Conservation (phyloP, 2,113 vertebrate genomes). For the Caranx melampygus region DNA sequence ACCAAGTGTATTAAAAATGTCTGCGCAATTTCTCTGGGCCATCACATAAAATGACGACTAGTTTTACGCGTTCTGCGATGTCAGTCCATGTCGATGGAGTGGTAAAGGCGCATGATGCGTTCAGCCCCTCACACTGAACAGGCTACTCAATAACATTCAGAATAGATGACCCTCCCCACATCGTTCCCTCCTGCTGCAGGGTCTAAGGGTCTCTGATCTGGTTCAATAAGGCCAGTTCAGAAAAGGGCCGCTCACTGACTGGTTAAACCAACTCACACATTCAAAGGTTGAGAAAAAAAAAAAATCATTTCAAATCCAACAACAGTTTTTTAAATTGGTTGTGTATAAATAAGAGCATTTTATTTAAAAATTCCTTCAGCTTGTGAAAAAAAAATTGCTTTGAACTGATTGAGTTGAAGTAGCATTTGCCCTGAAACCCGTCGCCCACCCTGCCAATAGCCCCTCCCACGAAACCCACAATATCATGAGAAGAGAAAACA, state of each 20-base stretch:
- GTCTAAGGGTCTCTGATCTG: slow-evolving; percentile 57
- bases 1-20: slow-evolving; percentile 72
- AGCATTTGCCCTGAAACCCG: slow-evolving; percentile 59
- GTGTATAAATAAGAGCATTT: slow-evolving; percentile 77
- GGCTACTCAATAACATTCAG: slow-evolving; percentile 83
- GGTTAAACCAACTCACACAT: slow-evolving; percentile 70
- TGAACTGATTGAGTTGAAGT: slow-evolving; percentile 65
- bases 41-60: slow-evolving; percentile 5
- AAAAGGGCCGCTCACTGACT: slow-evolving; percentile 58
- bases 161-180: slow-evolving; percentile 62
- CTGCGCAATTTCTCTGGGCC: slow-evolving; percentile 39
- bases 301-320: slow-evolving; percentile 55
- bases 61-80: slow-evolving; percentile 44
- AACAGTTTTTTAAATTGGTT: slow-evolving; percentile 58
- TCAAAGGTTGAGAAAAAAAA: slow-evolving; percentile 62
- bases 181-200: slow-evolving; percentile 50
- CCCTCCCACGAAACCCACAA: slow-evolving; percentile 59
- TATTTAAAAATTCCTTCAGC: slow-evolving; percentile 71
- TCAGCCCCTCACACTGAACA: slow-evolving; percentile 78
- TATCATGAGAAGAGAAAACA: slow-evolving; percentile 82
- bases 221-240: slow-evolving; percentile 76
- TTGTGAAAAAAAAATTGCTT: slow-evolving; percentile 58
- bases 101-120: slow-evolving; percentile 76
- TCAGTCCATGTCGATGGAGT: slow-evolving; percentile 73
- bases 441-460: slow-evolving; percentile 53